Percentiles rank a stretch among this genome's conserved stretches.
These are phyloP conservation scores for Drosophila erecta DNA, from an alignment of 1,140 invertebrate species.

Conservation along the genomic window DNA sequence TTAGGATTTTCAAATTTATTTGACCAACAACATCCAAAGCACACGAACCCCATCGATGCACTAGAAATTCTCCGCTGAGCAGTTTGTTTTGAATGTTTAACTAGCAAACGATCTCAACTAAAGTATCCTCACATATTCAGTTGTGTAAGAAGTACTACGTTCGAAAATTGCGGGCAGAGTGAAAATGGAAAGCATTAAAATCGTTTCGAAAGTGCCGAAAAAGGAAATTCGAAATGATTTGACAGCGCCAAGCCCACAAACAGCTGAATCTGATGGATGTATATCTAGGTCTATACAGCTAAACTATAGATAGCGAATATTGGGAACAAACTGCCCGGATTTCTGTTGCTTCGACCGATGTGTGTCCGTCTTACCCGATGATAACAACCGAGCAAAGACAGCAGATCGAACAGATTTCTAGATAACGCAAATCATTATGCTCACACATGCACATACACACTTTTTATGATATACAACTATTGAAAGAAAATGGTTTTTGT, in stretches of 20 bases:
- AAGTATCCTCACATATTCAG: conserved; percentile 3
- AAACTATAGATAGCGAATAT: conserved; percentile 12
- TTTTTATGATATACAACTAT: conserved; percentile 1
- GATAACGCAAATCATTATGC: conserved; percentile 19
- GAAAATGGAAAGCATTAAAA: not conserved
- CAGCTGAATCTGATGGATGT: conserved; percentile 9
- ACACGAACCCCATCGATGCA: conserved; percentile 16
- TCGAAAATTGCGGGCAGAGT: not conserved
- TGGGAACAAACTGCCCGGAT: conserved; percentile 31
- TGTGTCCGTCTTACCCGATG: not conserved
- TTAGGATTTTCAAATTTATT: conserved; percentile 71
- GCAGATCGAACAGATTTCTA: conserved; percentile 20
- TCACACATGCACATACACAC: conserved; percentile 18
- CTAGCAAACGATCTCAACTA: conserved; percentile 39
- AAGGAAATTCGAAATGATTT: conserved; percentile 4
- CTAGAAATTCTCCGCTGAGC: conserved; percentile 27
- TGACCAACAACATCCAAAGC: conserved; percentile 2
- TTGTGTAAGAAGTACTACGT: not conserved
- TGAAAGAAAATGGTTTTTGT: conserved; percentile 15
- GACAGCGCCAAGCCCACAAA: conserved; percentile 2
- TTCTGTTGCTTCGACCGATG: conserved; percentile 24
- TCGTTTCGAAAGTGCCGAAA: conserved; percentile 1
- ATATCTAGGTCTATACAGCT: not conserved
- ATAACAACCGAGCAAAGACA: conserved; percentile 4
- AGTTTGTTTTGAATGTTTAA: conserved; percentile 48